Evolutionary conservation across 2,888 invertebrate species (phyloP).

Genomic region (Celastrina argiolus): DNA sequence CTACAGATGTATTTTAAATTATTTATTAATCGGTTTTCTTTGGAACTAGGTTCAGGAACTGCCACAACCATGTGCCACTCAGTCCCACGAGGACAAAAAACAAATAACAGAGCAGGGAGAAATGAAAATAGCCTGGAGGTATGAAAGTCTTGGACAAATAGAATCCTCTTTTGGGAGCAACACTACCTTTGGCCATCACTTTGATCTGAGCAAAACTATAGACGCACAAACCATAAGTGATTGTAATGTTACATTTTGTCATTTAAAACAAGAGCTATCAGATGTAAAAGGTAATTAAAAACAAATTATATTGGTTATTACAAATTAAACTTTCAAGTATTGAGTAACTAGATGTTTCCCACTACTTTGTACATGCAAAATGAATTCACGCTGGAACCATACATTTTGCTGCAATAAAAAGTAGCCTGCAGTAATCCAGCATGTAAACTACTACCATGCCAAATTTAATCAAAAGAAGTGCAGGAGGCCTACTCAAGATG

Average conservation of each 20-base stretch:
- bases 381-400: no score
- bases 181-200: constrained; percentile 85
- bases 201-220: constrained; percentile 88
- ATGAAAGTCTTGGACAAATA: constrained; percentile 84
- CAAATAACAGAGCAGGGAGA: constrained; percentile 61
- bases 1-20: neutral
- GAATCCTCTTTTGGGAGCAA: constrained; percentile 72
- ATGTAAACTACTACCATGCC: no score
- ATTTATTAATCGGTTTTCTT: neutral
- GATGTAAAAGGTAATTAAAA: constrained; percentile 40
- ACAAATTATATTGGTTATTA: neutral
- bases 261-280: constrained; percentile 41
- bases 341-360: no score
- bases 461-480: no score
- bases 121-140: constrained; percentile 94
- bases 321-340: neutral
- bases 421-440: no score
- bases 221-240: constrained; percentile 75
- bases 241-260: constrained; percentile 79
- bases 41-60: constrained; percentile 65
- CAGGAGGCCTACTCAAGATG: no score
- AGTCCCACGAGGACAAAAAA: constrained; percentile 61
- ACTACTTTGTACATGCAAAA: no score
- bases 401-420: no score
- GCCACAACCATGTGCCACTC: constrained; percentile 70